Evolutionary conservation across 2,888 invertebrate genomes (phyloP).

Genomic region (Tridacna crocea): DNA sequence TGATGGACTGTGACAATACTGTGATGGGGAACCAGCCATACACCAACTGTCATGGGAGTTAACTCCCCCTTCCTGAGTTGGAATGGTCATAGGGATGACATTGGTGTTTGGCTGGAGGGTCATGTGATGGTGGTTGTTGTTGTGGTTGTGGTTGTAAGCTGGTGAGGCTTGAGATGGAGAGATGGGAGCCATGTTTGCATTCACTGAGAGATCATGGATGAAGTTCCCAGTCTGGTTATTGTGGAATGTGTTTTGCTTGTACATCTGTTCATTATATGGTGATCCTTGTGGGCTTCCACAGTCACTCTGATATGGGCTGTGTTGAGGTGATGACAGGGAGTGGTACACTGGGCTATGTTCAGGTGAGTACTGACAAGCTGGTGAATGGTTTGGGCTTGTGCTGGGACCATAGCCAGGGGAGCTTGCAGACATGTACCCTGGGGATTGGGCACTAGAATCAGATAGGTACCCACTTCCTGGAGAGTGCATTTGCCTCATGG

Average conservation of each 20-base stretch:
- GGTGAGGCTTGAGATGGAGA: slow-evolving; percentile 49
- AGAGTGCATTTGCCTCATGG: slow-evolving; percentile 49
- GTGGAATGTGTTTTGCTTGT: slow-evolving; percentile 20
- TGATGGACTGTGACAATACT: slow-evolving; percentile 55
- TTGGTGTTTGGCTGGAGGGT: slow-evolving; percentile 45
- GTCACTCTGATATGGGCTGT: slow-evolving; percentile 56
- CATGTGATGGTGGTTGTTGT: slow-evolving; percentile 41
- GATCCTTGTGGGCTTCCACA: slow-evolving; percentile 43
- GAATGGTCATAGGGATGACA: slow-evolving; percentile 58
- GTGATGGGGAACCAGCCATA: slow-evolving; percentile 54
- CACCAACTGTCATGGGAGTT: slow-evolving; percentile 59
- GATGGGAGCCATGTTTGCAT: slow-evolving; percentile 38
- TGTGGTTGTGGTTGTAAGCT: slow-evolving; percentile 29
- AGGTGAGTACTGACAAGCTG: slow-evolving; percentile 61
- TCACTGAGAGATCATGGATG: slow-evolving; percentile 51
- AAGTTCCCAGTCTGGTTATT: slow-evolving; percentile 16
- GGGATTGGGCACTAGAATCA: slow-evolving; percentile 52
- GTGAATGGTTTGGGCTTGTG: slow-evolving; percentile 48
- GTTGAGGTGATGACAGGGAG: slow-evolving; percentile 50
- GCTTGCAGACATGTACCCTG: slow-evolving; percentile 52
- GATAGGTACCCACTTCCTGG: slow-evolving; percentile 58
- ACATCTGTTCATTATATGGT: slow-evolving; percentile 34
- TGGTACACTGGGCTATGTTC: slow-evolving; percentile 56
- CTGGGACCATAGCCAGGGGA: slow-evolving; percentile 10
- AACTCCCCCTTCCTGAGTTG: slow-evolving; percentile 64